phyloP scores from a whole-genome alignment of 2,113 vertebrate genomes.

The Eidolon helvum region DNA sequence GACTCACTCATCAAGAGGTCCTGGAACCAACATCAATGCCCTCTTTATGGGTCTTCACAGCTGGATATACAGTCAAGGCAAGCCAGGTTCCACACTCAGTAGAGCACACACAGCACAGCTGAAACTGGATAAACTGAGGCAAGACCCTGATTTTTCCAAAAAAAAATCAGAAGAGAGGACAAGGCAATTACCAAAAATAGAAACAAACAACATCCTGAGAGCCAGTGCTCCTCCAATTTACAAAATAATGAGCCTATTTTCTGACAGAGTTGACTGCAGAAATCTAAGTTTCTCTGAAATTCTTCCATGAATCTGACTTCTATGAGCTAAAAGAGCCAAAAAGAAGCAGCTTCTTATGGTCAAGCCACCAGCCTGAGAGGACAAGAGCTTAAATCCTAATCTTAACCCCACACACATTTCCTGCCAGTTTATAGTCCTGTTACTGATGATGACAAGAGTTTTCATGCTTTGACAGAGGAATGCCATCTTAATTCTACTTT shows the following conservation, averaged over 20 bases:
- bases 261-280: not conserved
- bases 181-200: constrained; percentile 73
- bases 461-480: not conserved
- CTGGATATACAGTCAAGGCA: not conserved
- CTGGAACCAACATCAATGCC: not conserved
- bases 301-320: not conserved
- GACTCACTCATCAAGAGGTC: not conserved
- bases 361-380: not conserved
- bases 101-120: constrained; percentile 58
- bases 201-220: constrained; percentile 31
- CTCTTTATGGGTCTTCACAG: constrained; percentile 27
- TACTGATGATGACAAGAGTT: not conserved
- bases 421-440: not conserved
- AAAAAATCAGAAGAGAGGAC: constrained; percentile 70
- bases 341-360: not conserved
- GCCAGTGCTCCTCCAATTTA: not conserved
- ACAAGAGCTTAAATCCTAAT: not conserved
- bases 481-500: not conserved
- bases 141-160: constrained; percentile 71
- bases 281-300: not conserved
- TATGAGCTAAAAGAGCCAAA: not conserved
- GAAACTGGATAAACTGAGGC: constrained; percentile 77
- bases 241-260: not conserved
- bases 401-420: not conserved
- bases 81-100: constrained; percentile 4